A percentile compares a stretch with the other conserved stretches of the same genome.
Evolutionary conservation across 2,888 invertebrate genomes (phyloP).

Genomic region (Apoderus coryli): DNA sequence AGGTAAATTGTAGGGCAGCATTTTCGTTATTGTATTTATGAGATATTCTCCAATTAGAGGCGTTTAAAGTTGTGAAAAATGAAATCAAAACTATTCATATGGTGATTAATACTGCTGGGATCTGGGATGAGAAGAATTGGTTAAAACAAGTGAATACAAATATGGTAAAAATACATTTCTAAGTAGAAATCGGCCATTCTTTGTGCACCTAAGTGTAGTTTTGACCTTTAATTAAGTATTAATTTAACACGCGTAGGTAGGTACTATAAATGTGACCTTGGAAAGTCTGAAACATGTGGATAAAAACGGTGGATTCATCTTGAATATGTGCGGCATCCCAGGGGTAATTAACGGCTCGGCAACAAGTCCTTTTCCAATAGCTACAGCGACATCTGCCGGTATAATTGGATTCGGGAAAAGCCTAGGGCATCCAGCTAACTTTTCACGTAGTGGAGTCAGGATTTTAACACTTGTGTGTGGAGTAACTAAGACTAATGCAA

Average conservation of each 20-base stretch:
- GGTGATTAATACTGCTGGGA: slow-evolving; percentile 25
- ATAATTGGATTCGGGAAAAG: slow-evolving; percentile 27
- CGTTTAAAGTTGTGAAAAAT: slow-evolving; percentile 10
- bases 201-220: slow-evolving; percentile 1
- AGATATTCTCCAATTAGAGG: too few relatives aligned
- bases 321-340: slow-evolving; percentile 37
- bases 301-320: slow-evolving; percentile 33
- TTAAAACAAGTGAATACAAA: slow-evolving; percentile 27
- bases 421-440: slow-evolving; percentile 26
- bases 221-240: too few relatives aligned
- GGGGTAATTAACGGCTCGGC: too few relatives aligned
- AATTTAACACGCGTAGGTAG: too few relatives aligned
- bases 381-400: slow-evolving; percentile 32
- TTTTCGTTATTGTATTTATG: too few relatives aligned
- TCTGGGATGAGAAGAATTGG: slow-evolving; percentile 28
- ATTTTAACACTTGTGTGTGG: slow-evolving; percentile 31
- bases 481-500: slow-evolving; percentile 26
- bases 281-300: slow-evolving; percentile 7
- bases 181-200: slow-evolving; percentile 16
- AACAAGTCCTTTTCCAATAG: slow-evolving; percentile 32
- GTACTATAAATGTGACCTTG: too few relatives aligned
- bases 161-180: too few relatives aligned
- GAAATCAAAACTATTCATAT: slow-evolving; percentile 18
- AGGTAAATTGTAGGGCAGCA: too few relatives aligned
- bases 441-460: slow-evolving; percentile 26